These are phyloP conservation scores for Plutomurus gul DNA, from an alignment of 1,140 invertebrate species.

Conservation along the genomic window DNA sequence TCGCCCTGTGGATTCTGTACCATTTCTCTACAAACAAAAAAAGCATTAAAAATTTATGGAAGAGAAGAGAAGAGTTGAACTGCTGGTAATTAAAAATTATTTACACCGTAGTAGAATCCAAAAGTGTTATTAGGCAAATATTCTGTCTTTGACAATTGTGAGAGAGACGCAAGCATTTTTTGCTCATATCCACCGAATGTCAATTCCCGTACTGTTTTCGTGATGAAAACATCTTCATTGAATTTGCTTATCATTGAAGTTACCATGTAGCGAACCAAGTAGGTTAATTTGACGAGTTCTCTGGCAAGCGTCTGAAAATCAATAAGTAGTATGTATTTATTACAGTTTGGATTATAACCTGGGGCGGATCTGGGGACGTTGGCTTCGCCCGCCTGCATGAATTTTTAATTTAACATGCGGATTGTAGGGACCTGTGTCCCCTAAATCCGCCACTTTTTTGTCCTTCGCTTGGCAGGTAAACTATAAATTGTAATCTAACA, in stretches of 20 bases:
- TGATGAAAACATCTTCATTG: slow-evolving; percentile 17
- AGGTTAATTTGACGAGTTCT: background rate
- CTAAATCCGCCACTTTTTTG: too few species aligned
- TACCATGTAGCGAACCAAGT: background rate
- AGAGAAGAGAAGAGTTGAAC: too few species aligned
- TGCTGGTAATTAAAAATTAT: background rate
- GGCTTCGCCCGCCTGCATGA: background rate
- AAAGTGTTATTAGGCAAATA: slow-evolving; percentile 40
- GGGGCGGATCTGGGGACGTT: background rate
- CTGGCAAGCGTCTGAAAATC: background rate
- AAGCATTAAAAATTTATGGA: background rate
- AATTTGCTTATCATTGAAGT: background rate
- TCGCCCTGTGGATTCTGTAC: slow-evolving; percentile 1
- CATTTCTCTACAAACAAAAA: slow-evolving; percentile 36
- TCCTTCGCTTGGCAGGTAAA: too few species aligned
- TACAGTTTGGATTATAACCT: background rate
- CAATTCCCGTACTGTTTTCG: slow-evolving; percentile 4
- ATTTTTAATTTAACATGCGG: too few species aligned
- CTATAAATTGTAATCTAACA: background rate
- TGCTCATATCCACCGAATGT: slow-evolving; percentile 29
- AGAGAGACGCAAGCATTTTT: slow-evolving; percentile 2
- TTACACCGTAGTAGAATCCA: slow-evolving; percentile 40
- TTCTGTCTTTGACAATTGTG: background rate
- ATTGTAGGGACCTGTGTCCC: too few species aligned
- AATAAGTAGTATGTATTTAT: background rate